Evolutionary conservation across 23 tunicate species (phyloP).

Genomic region (Trididemnum miniatum): DNA sequence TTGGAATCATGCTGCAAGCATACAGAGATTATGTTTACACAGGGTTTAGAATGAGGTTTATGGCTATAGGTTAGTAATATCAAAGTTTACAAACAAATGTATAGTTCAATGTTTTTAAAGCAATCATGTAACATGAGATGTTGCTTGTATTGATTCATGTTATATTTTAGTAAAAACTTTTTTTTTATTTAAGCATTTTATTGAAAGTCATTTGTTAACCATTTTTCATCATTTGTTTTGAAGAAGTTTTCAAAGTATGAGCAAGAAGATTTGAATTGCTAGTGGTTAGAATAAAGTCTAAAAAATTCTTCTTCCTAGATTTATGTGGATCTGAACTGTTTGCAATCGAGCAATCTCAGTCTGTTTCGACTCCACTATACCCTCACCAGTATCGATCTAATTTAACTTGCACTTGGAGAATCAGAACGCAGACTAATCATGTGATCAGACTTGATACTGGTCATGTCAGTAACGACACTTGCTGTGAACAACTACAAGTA

Average conservation of each 20-base stretch:
- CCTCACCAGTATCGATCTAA: not conserved
- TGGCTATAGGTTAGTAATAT: not conserved
- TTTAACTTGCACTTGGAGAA: not conserved
- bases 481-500: constrained; percentile 7
- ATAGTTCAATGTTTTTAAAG: too few relatives aligned
- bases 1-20: not conserved
- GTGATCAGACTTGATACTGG: not conserved
- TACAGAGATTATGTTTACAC: not conserved
- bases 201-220: too few relatives aligned
- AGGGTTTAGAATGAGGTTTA: not conserved
- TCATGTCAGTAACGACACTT: constrained; percentile 21
- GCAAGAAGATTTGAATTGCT: too few relatives aligned
- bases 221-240: too few relatives aligned
- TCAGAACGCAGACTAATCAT: not conserved
- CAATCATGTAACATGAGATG: too few relatives aligned
- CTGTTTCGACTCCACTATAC: not conserved
- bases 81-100: too few relatives aligned
- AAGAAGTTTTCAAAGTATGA: too few relatives aligned
- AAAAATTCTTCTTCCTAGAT: too few relatives aligned
- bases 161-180: too few relatives aligned
- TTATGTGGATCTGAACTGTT: not conserved
- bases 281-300: too few relatives aligned
- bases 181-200: too few relatives aligned
- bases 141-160: too few relatives aligned
- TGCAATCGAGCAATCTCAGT: not conserved